Conservation (phyloP, 2,113 vertebrate genomes). For the Coptodon rendalli region DNA sequence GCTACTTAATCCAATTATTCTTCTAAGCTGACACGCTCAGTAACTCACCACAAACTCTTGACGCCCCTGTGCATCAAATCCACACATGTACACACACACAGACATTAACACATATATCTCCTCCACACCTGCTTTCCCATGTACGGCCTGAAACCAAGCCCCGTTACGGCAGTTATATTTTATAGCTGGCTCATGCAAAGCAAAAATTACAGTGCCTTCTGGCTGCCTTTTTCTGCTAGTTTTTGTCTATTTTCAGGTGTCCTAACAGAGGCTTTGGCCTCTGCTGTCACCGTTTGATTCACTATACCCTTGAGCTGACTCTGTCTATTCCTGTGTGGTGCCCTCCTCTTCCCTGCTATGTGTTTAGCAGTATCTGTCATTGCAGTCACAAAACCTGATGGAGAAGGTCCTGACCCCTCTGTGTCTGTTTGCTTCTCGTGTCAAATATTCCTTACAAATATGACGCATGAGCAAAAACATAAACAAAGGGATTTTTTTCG, state of each 20-base stretch:
- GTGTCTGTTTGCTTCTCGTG: neutral
- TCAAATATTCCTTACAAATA: neutral
- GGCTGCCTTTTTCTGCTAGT: neutral
- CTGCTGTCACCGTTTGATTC: slow-evolving; percentile 48
- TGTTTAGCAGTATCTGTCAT: slow-evolving; percentile 29
- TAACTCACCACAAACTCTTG: slow-evolving; percentile 48
- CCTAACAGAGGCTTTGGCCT: slow-evolving; percentile 30
- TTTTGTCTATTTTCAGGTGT: slow-evolving; percentile 35
- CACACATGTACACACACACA: neutral
- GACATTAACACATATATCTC: neutral
- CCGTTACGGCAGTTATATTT: neutral
- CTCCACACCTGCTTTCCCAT: neutral
- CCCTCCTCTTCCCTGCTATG: slow-evolving; percentile 1
- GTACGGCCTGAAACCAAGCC: neutral
- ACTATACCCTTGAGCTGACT: slow-evolving; percentile 49
- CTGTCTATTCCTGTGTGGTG: slow-evolving; percentile 11
- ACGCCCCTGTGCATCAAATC: slow-evolving; percentile 13
- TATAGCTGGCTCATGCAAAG: neutral
- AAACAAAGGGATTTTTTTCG: neutral
- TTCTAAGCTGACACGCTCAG: slow-evolving; percentile 69
- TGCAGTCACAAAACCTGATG: neutral
- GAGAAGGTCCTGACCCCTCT: neutral
- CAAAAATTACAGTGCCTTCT: neutral
- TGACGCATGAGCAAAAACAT: neutral
- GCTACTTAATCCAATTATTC: slow-evolving; percentile 74